phyloP scores from a whole-genome alignment of 2,113 vertebrate species.

The Dendropsophus ebraccatus region DNA sequence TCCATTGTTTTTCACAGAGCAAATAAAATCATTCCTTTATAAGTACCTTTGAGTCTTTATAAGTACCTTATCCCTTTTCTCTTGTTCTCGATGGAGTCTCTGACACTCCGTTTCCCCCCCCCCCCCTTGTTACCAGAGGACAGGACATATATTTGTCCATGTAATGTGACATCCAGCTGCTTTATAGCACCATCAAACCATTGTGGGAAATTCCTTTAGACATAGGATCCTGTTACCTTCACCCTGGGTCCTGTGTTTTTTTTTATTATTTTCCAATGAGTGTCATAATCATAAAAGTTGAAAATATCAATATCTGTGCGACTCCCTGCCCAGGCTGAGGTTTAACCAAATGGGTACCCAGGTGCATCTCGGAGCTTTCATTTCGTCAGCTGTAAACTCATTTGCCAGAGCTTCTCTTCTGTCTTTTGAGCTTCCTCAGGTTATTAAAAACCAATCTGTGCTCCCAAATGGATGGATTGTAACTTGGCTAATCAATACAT shows the following conservation, averaged over 20 bases:
- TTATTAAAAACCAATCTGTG: slow-evolving; percentile 34
- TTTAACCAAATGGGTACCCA: slow-evolving; percentile 3
- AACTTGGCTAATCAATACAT: slow-evolving; percentile 50
- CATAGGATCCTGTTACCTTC: not conserved
- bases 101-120: too few species aligned
- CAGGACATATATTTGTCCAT: not conserved
- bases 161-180: not conserved
- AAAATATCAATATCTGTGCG: slow-evolving; percentile 13
- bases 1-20: too few species aligned
- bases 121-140: not conserved
- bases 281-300: slow-evolving; percentile 34
- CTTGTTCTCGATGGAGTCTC: too few species aligned
- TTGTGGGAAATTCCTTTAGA: not conserved
- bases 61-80: too few species aligned
- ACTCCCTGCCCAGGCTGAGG: not conserved
- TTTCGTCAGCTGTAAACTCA: slow-evolving; percentile 8
- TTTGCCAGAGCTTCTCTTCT: not conserved
- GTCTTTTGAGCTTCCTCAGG: slow-evolving; percentile 8
- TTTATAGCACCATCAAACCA: slow-evolving; percentile 3
- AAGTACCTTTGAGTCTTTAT: too few species aligned
- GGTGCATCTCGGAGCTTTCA: slow-evolving; percentile 24
- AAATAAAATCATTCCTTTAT: too few species aligned
- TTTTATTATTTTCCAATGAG: slow-evolving; percentile 40
- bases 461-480: slow-evolving; percentile 27
- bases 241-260: not conserved